These are phyloP conservation scores for Panurus biarmicus DNA, from an alignment of 2,113 vertebrate species.

Conservation along the genomic window DNA sequence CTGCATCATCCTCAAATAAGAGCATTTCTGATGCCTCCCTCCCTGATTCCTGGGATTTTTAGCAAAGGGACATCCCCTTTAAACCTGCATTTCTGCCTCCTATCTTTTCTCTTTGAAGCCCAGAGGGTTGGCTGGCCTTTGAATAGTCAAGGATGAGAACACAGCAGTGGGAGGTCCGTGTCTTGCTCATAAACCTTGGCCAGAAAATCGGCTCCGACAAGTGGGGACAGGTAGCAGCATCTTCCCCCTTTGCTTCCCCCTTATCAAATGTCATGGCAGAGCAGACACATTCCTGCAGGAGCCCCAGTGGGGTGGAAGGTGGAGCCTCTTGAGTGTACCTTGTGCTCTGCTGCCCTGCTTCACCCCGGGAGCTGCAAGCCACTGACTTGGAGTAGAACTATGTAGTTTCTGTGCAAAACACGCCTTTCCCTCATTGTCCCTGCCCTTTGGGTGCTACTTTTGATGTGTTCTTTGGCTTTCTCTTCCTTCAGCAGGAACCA, in stretches of 20 bases:
- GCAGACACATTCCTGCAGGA: slow-evolving; percentile 27
- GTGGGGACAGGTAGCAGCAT: slow-evolving; percentile 44
- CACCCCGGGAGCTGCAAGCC: neutral
- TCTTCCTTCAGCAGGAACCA: neutral
- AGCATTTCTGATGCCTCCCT: neutral
- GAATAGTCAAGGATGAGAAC: slow-evolving; percentile 52
- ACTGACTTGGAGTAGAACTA: accelerated
- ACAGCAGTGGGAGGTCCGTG: slow-evolving; percentile 27
- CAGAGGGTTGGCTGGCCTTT: slow-evolving; percentile 16
- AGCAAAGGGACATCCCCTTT: slow-evolving; percentile 33
- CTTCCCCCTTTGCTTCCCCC: neutral
- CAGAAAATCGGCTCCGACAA: slow-evolving; percentile 25
- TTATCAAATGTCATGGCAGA: neutral
- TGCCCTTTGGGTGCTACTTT: neutral
- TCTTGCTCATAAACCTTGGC: slow-evolving; percentile 41
- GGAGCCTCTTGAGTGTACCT: neutral
- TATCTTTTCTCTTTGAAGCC: slow-evolving; percentile 51
- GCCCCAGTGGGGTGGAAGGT: neutral
- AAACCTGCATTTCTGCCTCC: slow-evolving; percentile 7
- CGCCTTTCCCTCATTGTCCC: neutral
- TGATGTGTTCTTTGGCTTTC: neutral
- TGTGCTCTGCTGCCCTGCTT: neutral
- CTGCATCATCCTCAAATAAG: slow-evolving; percentile 21
- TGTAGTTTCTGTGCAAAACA: neutral
- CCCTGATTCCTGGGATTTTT: slow-evolving; percentile 38